Evolutionary conservation across 37 sponge, comb jelly and placozoan genomes (phyloP).

Genomic region (Beroe forskalii): DNA sequence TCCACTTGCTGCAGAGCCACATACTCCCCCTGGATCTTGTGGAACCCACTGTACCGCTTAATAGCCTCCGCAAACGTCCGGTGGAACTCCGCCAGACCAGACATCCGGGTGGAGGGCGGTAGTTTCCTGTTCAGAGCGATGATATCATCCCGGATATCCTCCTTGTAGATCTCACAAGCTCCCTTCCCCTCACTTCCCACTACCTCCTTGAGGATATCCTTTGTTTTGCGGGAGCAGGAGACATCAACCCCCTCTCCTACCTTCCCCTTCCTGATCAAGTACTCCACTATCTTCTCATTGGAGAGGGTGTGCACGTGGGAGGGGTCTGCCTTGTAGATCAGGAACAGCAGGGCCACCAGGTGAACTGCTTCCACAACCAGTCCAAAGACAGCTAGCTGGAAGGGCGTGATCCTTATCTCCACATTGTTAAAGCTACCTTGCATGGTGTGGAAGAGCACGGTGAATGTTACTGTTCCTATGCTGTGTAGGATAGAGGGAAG

Average conservation of each 20-base stretch:
- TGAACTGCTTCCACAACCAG: neutral
- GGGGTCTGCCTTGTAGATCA: conserved; percentile 1
- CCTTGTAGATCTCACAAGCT: neutral
- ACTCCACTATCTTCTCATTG: neutral
- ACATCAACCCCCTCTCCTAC: neutral
- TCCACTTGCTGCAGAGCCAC: too few relatives aligned
- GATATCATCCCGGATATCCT: neutral
- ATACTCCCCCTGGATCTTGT: neutral
- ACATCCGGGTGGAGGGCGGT: neutral
- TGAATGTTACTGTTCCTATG: neutral
- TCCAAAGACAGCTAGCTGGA: neutral
- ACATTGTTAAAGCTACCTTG: neutral
- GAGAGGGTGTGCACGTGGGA: neutral
- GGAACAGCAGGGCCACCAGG: neutral
- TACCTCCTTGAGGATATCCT: neutral
- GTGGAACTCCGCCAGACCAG: neutral
- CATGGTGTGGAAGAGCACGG: neutral
- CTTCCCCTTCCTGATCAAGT: neutral
- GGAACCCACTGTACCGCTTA: neutral
- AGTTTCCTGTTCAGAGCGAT: neutral
- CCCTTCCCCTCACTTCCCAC: neutral
- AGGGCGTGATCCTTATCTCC: neutral
- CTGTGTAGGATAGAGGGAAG: neutral
- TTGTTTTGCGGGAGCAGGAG: neutral
- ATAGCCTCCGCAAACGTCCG: conserved; percentile 9